phyloP scores from a whole-genome alignment of 2,113 vertebrate species.

The Solea solea region DNA sequence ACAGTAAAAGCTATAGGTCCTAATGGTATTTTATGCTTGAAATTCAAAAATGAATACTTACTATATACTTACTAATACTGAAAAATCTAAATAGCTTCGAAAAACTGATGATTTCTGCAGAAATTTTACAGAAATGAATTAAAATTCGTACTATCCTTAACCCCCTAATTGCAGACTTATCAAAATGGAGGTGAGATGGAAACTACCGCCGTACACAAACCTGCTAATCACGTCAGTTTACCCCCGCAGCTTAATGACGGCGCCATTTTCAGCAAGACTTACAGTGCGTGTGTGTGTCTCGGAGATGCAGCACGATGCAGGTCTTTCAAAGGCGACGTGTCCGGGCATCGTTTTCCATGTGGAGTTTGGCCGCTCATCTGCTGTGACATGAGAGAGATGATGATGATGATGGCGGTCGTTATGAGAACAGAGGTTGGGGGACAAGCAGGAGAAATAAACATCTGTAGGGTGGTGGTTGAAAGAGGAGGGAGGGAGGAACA shows the following conservation, averaged over 20 bases:
- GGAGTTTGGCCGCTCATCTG: conserved; percentile 1
- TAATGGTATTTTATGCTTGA: no score
- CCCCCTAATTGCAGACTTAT: not conserved
- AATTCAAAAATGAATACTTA: no score
- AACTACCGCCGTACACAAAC: conserved; percentile 17
- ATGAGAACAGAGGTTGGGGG: conserved; percentile 31
- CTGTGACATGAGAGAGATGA: conserved; percentile 22
- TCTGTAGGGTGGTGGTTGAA: conserved; percentile 27
- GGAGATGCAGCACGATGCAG: conserved; percentile 31
- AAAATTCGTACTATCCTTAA: no score
- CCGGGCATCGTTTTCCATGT: not conserved
- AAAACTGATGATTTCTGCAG: not conserved
- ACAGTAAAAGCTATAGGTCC: no score
- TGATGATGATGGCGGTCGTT: not conserved
- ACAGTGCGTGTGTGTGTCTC: conserved; percentile 15
- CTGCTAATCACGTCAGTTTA: conserved; percentile 45
- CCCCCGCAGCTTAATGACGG: conserved; percentile 22
- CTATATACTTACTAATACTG: no score
- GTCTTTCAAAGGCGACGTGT: conserved; percentile 27
- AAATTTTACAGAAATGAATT: no score
- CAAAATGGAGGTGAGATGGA: no score
- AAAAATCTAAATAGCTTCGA: no score
- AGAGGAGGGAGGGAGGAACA: conserved; percentile 7
- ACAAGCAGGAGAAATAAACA: conserved; percentile 40
- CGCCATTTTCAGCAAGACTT: conserved; percentile 27